Base-by-base conservation (phyloP, 2,888 invertebrate genomes). In the Drosophila diplacantha region DNA sequence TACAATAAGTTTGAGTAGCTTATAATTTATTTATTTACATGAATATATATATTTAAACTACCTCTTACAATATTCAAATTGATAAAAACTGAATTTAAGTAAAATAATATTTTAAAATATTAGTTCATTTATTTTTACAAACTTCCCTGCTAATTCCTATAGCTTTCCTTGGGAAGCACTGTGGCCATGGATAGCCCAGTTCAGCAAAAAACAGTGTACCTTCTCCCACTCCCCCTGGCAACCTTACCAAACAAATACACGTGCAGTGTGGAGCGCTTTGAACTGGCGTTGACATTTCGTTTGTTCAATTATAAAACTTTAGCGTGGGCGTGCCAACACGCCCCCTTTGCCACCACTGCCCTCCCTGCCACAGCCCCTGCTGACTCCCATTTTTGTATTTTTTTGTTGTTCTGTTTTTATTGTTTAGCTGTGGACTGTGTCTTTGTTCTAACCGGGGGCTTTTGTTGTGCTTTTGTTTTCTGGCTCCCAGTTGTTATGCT, bases 241-340 rank as follows among this genome's bases (percentile, higher is more conserved):
- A 44, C 29, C 44, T 29, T 9, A 14, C 29, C 44, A 31, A 46
- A 31, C 44, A 46, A 46, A 44, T 51, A 55, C 69, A 55, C 69
- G 41, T 46, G 68, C 43, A 31, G 57, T 44, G 54, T 52, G 58
- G 44, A 59, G 65, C 55, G 51, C 81, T 82, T 72, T 77, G 65
- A 74, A 66, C 83, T 83, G 83, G 50, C 81, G 78, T 73, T 79
- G 83, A 79, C 78, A 79, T 79, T 79, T 79, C 78, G 81, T 83
- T 79, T 83, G 81, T 79, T 79, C 78, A 79, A 79, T 79, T 79
- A 79, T 79, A 83, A 62, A 79, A 79, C 81, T 81, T 78, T 74
- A 65, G 66, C 69, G 71, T 80, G 78, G 75, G 63, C 67, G 44
- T 49, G 49, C 32, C 37, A 53, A 24, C 52, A 61, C 49, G n/a